Base-by-base conservation (phyloP, 2,113 vertebrate species). In the Antennarius striatus region DNA sequence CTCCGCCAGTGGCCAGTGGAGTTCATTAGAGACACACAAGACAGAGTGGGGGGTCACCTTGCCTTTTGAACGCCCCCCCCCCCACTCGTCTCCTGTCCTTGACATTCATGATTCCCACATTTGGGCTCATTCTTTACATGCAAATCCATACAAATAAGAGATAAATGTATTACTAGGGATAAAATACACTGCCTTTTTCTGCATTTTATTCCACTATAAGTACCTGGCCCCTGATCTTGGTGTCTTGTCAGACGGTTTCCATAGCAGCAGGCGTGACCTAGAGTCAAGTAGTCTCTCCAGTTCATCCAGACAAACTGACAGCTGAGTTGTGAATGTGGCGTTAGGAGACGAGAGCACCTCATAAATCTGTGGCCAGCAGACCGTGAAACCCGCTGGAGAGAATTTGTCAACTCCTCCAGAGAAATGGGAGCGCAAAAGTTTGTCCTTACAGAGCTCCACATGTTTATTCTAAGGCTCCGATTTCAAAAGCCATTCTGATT, bases 201-300 rank as follows among this genome's bases (percentile, higher is more conserved):
- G 39, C 63, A 55, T 75, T 82, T 36, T 77, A 88, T 81, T 87
- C 60, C 67, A 67, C 83, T 83, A 54, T 78, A 32, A 11, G 69
- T 62, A 83, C 79, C 60, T 59, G 71, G 66, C 64, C 79, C 68
- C 75, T 85, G 87, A 77, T 83, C 75, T 74, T 43, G 11, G 56
- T 57, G 74, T 79, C 76, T 36, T 63, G 60, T 45, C n/a, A 80
- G 73, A 78, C 64, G 43, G 88, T 87, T 85, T 73, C 85, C 86
- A 90, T 86, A 70, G 88, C 63, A 79, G 84, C 68, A 56, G 49
- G 63, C 49, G 77, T 83, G 86, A 90, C 87, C 86, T 76, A 47
- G 81, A 86, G 87, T 89, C 87, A 88, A 90, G 86, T 75, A 75
- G 76, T 86, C 79, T 75, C 75, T 79, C 63, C 85, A 81, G 73